Base-by-base conservation (phyloP, 2,113 vertebrate genomes). In the Progne subis region DNA sequence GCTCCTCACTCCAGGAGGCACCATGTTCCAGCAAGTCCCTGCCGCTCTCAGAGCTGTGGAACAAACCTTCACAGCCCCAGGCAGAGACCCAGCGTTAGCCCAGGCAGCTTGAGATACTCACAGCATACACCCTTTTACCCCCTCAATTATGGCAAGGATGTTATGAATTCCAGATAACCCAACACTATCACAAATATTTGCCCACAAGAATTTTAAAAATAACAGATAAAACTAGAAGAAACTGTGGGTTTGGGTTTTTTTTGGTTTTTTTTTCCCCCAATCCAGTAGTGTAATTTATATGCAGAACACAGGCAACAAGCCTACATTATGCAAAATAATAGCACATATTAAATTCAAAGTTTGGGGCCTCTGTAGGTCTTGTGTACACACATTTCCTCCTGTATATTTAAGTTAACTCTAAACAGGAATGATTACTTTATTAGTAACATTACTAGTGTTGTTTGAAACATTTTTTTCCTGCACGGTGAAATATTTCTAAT, bases 291-390 rank as follows among this genome's bases (percentile, higher is more conserved):
- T 75, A 77, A 82, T 95, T 90, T 76, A 88, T 24, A 85, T 74
- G 50, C 84, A 89, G 55, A 91, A 76, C 63, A 79, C 67, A 90
- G 14, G 5, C 67, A 91, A 79, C n/a, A 68, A 89, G 32, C 47
- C 26, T 55, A 67, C 32, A 55, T 88, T 76, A 94, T 72, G 90
- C 50, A 92, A 91, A 94, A 91, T 85, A 84, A 85, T 46, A 82
- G 21, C 70, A 57, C 5, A 87, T 86, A 74, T 85, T 79, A 69
- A 76, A 95, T 82, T 82, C 72, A 69, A 90, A 89, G 34, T 88
- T 80, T 63, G 26, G 43, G 56, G 26, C 34, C 88, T 86, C 46
- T 64, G 34, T 43, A 93, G 82, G 41, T 80, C 43, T 86, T 70
- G 56, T 60, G 52, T 91, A 63, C 34, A 52, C 15, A 80, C 26